phyloP scores from a whole-genome alignment of 2,113 vertebrate species.

The Oreochromis tanganicae region DNA sequence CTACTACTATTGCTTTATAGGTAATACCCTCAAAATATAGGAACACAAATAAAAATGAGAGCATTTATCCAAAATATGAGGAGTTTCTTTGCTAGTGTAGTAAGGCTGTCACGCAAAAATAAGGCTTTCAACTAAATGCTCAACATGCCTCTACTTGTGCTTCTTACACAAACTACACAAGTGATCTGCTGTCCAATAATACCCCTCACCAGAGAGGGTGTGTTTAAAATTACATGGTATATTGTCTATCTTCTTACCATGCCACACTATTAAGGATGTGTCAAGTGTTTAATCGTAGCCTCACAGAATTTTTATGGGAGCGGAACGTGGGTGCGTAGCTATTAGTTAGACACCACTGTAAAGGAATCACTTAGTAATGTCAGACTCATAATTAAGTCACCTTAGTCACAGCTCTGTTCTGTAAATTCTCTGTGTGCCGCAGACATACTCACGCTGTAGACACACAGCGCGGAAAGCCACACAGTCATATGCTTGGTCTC shows the following conservation, averaged over 20 bases:
- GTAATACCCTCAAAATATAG: background rate
- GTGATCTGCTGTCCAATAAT: slow-evolving; percentile 22
- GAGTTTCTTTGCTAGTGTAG: background rate
- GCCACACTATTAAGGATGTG: slow-evolving; percentile 39
- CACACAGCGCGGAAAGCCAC: background rate
- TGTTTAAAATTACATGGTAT: slow-evolving; percentile 39
- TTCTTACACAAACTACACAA: slow-evolving; percentile 31
- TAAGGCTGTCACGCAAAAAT: background rate
- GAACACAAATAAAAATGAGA: background rate
- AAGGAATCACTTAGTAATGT: slow-evolving; percentile 48
- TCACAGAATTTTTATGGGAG: slow-evolving; percentile 39
- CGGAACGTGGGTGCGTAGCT: slow-evolving; percentile 19
- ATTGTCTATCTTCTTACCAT: slow-evolving; percentile 23
- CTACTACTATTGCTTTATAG: background rate
- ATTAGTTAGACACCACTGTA: slow-evolving; percentile 50
- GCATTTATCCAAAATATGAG: background rate
- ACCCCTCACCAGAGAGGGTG: background rate
- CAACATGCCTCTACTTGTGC: slow-evolving; percentile 15
- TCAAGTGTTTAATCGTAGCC: slow-evolving; percentile 39
- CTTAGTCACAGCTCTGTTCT: slow-evolving; percentile 31
- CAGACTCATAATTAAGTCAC: slow-evolving; percentile 52
- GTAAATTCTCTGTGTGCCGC: background rate
- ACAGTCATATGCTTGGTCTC: background rate
- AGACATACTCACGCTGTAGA: background rate
- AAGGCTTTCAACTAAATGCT: background rate